Conservation (phyloP, 2,113 vertebrate genomes). For the Dipodomys spectabilis region DNA sequence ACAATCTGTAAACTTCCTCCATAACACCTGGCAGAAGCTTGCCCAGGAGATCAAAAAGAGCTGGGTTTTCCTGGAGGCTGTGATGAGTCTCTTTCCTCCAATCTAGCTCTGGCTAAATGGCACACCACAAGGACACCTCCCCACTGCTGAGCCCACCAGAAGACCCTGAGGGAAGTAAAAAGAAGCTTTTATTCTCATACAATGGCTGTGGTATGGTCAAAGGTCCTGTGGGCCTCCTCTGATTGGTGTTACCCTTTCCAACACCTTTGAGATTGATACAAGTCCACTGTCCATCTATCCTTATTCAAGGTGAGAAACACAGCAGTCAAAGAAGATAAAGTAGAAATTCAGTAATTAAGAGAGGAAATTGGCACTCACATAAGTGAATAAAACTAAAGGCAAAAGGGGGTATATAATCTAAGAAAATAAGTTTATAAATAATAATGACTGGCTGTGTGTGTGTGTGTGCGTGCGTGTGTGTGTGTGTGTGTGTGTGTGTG, state of each 20-base stretch:
- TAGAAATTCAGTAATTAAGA: constrained; percentile 8
- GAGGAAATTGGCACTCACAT: background rate
- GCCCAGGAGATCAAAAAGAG: background rate
- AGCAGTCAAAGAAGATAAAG: background rate
- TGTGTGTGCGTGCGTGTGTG: no score
- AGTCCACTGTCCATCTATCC: background rate
- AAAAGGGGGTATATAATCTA: background rate
- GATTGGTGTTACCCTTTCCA: background rate
- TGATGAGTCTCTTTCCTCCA: background rate
- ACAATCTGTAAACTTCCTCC: background rate
- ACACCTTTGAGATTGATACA: background rate
- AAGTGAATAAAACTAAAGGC: background rate
- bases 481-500: no score
- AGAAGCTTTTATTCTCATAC: background rate
- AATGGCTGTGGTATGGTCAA: background rate
- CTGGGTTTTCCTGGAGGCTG: background rate
- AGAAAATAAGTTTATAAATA: constrained; percentile 2
- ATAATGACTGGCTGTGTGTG: no score
- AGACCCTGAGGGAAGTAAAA: background rate
- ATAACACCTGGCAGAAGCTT: background rate
- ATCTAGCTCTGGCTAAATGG: background rate
- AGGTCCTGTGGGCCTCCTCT: background rate
- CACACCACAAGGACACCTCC: background rate
- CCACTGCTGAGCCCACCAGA: background rate
- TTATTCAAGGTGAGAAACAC: background rate